Evolutionary conservation across 2,888 invertebrate species (phyloP).

Genomic region (Stenotaenia linearis): DNA sequence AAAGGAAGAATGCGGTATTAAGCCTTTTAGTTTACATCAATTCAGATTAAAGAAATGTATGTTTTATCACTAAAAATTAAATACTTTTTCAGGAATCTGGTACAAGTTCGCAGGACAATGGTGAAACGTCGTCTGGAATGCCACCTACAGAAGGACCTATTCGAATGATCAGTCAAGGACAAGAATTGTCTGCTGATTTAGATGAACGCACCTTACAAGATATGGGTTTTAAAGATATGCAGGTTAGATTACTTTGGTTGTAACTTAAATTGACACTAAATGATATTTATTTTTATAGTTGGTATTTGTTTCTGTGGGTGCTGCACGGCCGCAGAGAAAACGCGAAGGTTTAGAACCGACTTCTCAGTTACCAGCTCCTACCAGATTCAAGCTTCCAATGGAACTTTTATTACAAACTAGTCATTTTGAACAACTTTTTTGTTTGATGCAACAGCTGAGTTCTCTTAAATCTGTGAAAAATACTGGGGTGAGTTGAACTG

Average conservation of each 20-base stretch:
- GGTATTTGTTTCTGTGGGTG: constrained; percentile 85
- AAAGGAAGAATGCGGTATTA: background rate
- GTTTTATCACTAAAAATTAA: background rate
- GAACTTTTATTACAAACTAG: constrained; percentile 73
- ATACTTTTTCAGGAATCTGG: background rate
- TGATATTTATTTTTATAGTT: constrained; percentile 52
- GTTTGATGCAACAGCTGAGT: constrained; percentile 81
- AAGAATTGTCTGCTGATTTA: constrained; percentile 84
- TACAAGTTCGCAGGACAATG: background rate
- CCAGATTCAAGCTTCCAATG: constrained; percentile 73
- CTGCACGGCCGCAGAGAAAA: constrained; percentile 57
- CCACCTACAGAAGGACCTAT: constrained; percentile 72
- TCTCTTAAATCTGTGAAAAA: constrained; percentile 74
- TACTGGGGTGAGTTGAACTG: constrained; percentile 54
- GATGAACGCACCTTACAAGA: constrained; percentile 86
- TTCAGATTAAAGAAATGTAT: too few species aligned
- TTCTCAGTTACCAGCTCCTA: constrained; percentile 77
- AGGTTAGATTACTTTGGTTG: constrained; percentile 52
- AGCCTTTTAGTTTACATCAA: too few species aligned
- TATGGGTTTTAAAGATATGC: constrained; percentile 90
- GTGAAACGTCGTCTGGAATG: constrained; percentile 44
- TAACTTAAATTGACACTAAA: background rate
- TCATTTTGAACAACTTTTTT: constrained; percentile 86
- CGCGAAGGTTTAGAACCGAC: constrained; percentile 72
- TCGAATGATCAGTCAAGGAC: constrained; percentile 81